Conservation (phyloP, 2,888 invertebrate genomes). For the Polymixis flavicincta region DNA sequence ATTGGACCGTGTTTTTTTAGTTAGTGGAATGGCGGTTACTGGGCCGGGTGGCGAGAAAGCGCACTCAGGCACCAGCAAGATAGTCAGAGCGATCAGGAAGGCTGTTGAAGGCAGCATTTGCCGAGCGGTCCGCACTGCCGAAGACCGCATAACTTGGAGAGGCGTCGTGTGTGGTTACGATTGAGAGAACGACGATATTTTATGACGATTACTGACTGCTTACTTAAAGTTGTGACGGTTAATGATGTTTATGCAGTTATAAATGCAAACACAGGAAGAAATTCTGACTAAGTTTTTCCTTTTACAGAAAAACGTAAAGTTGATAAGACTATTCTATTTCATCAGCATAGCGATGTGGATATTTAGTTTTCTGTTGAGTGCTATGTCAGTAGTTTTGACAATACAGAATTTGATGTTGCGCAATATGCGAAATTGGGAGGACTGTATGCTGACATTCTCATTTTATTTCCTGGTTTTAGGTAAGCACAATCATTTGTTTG, state of each 20-base stretch:
- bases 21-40: too few species aligned
- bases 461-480: constrained; percentile 20
- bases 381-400: neutral
- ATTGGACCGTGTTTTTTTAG: too few species aligned
- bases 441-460: neutral
- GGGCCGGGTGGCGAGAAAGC: too few species aligned
- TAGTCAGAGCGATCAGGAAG: neutral
- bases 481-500: neutral
- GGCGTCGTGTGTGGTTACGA: too few species aligned
- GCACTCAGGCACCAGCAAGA: neutral
- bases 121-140: neutral
- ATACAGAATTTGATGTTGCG: neutral
- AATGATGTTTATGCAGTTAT: neutral
- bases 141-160: neutral
- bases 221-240: neutral
- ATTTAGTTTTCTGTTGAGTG: neutral
- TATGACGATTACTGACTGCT: neutral
- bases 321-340: constrained; percentile 16
- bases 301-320: constrained; percentile 34
- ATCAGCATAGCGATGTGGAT: constrained; percentile 17
- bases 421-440: rapidly evolving
- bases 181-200: neutral
- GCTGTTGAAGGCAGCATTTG: neutral
- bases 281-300: neutral
- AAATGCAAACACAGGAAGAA: neutral